These are phyloP conservation scores for Myioborus miniatus DNA, from an alignment of 2,797 vertebrate genomes.

Conservation along the genomic window DNA sequence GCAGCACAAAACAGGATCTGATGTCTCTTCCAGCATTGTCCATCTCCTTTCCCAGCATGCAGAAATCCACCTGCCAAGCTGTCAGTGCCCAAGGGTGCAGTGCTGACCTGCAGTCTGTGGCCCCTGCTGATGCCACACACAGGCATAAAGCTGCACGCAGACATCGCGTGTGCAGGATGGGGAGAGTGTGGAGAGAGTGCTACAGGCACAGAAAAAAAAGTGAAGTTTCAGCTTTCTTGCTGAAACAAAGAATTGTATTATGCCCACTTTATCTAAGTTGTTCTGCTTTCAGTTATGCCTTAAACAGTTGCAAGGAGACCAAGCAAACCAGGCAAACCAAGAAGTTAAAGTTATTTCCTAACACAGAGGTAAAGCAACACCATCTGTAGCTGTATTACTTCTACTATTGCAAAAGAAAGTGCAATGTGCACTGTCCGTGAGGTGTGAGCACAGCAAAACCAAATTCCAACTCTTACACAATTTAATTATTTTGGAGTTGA, in stretches of 20 bases:
- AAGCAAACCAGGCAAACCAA: background rate
- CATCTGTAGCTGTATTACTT: background rate
- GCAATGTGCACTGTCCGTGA: background rate
- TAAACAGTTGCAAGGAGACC: background rate
- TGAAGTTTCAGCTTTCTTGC: background rate
- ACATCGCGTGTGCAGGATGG: rapidly evolving
- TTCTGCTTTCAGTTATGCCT: background rate
- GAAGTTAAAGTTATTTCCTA: conserved; percentile 24
- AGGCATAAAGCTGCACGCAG: rapidly evolving
- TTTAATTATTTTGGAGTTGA: background rate
- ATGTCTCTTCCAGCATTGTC: background rate
- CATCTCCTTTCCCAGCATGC: background rate
- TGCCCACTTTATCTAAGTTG: background rate
- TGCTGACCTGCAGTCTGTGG: background rate
- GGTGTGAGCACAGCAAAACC: background rate
- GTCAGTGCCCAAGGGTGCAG: background rate
- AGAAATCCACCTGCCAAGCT: background rate
- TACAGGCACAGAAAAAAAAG: background rate
- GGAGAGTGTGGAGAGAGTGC: background rate
- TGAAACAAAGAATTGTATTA: background rate
- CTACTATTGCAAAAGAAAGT: background rate
- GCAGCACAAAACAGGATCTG: background rate
- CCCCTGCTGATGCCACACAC: background rate
- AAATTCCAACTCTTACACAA: background rate
- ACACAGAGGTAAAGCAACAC: conserved; percentile 2